These are phyloP conservation scores for Heliconius aoede DNA, from an alignment of 2,888 invertebrate genomes.

Conservation along the genomic window DNA sequence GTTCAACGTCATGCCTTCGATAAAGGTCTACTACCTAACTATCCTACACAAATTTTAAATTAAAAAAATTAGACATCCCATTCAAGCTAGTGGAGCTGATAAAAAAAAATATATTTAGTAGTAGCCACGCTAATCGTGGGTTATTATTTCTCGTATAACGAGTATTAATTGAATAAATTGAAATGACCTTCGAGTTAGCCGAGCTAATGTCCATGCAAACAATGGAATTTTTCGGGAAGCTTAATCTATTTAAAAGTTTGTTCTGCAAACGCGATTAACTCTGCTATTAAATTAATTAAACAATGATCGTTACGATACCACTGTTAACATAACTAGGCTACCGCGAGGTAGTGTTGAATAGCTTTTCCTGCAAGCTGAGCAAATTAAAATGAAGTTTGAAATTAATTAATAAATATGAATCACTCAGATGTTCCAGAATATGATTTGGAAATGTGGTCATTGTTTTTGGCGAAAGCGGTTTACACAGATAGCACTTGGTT, in stretches of 20 bases:
- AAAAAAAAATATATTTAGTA: neutral
- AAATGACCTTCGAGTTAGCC: slow-evolving; percentile 11
- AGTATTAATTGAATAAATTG: neutral
- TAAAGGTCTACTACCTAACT: too few relatives aligned
- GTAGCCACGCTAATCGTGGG: neutral
- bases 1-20: too few relatives aligned
- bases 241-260: slow-evolving; percentile 49
- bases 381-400: neutral
- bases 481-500: slow-evolving; percentile 52
- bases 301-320: slow-evolving; percentile 47
- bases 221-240: slow-evolving; percentile 35
- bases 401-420: slow-evolving; percentile 11
- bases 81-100: too few relatives aligned
- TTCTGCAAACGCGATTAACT: slow-evolving; percentile 54
- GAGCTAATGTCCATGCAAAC: slow-evolving; percentile 26
- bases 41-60: too few relatives aligned
- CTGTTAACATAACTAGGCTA: slow-evolving; percentile 1
- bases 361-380: neutral
- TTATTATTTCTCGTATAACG: neutral
- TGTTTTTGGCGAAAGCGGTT: slow-evolving; percentile 52
- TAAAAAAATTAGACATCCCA: too few relatives aligned
- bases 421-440: slow-evolving; percentile 27
- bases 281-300: slow-evolving; percentile 49
- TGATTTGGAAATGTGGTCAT: slow-evolving; percentile 56
- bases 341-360: neutral